Evolutionary conservation across 92 coral and sea anemone genomes (phyloP), one percentile per base, ranked within the genome.

Genomic region (Diadumene lineata): DNA sequence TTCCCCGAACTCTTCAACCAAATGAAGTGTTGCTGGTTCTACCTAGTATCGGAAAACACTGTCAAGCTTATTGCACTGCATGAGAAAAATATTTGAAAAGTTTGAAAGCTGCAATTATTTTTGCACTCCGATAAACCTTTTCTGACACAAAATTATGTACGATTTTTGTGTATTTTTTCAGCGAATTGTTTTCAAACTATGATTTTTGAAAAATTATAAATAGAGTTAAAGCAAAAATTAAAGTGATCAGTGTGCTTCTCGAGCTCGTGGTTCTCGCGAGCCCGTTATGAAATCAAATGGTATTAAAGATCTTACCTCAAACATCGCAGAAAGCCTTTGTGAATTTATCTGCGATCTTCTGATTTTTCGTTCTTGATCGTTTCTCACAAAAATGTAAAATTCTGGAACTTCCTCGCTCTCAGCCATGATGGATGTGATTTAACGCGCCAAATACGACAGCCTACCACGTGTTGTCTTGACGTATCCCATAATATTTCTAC

Each of bases 1-100:
- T 16, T 48, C 74, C 6, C 74, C 60, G 56, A 69, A 69, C 11
- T 69, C 74, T 48, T 69, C 60, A 1, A 69, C 38, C 17, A 69
- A 19, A 25, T 69, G 43, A 24, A 50, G 24, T 28, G 72, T 34
- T n/a, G 55, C 8, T 11, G 72, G 51, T 11, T 66, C 72, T 43
- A 66, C 16, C 72, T 66, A 43, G 43, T 61, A 38, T 38, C 13
- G 13, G 13, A 4, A 38, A 38, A 38, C 13, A 38, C 48, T 6
- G 7, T 38, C 13, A 13, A 13, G 13, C 13, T 4, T 38, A 38
- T 38, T 4, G 13, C 7, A 56, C 62, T 8, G 7, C 19, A 19
- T 19, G 7, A 7, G 23, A 19, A 19, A 56, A 7, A 25, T 21
- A 61, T 23, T 17, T 17, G 22, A 61, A 10, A 7, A 61, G 38